Evolutionary conservation across 2,113 vertebrate species (phyloP), one percentile per base, ranked within the genome.

Genomic region (Rhizomys pruinosus): DNA sequence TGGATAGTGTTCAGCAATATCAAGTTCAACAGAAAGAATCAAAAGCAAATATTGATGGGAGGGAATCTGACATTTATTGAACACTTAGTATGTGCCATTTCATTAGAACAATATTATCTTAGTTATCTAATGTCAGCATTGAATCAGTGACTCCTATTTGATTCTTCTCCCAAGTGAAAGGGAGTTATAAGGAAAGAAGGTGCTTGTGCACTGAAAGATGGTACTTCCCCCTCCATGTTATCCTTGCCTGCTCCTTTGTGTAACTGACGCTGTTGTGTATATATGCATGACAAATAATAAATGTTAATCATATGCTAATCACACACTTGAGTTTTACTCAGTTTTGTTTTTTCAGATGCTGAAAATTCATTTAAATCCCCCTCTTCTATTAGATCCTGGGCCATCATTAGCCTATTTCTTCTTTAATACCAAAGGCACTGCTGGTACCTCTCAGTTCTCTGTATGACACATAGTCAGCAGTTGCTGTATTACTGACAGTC

Each of bases 81-180:
- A 11, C 61, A 84, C 42, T 94, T 96, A 93, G 32, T 90, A 88
- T 15, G 66, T 88, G 47, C 32, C 64, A 78, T 86, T 85, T 94
- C 69, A 90, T 76, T 88, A 86, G 57, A 92, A 92, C 93, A 92
- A 90, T 94, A 81, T 92, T 93, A 47, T 90, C 32, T 88, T 78
- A 82, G 57, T 44, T 94, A 64, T 87, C 25, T 61, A 95, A 42
- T 23, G 19, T 23, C 61, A 42, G 39, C 69, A 87, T 89, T 74
- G 64, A 87, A 93, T 25, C 3, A 27, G 29, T 73, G 44, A 78
- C 71, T 73, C 76, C 2, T 55, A 10, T 44, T 89, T 39, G 23
- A 72, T 77, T 55, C 20, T 59, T 92, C 61, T 22, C 80, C 32
- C 13, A 88, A 42, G 15, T 84, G 69, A 90, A 52, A 25, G 42